A percentile compares a stretch with the other conserved stretches of the same genome.
phyloP scores from a whole-genome alignment of 2,888 invertebrate species.

The Tenthredo distinguenda region DNA sequence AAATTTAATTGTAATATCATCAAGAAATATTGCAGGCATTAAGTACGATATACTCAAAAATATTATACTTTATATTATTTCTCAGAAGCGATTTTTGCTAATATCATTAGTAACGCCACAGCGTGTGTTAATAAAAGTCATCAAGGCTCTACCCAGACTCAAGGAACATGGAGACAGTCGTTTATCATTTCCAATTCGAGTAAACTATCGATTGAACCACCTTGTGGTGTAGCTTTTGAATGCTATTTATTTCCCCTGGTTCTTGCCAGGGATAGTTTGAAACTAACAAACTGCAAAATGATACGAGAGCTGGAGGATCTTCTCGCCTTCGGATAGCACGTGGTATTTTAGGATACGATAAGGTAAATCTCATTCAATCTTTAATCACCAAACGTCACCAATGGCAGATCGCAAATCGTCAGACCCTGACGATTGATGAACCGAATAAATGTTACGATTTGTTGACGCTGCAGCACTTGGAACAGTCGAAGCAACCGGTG shows the following conservation, averaged over 20 bases:
- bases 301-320: background rate
- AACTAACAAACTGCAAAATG: background rate
- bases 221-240: background rate
- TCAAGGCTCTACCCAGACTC: background rate
- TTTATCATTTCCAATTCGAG: background rate
- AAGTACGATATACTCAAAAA: conserved; percentile 19
- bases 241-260: background rate
- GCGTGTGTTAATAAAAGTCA: background rate
- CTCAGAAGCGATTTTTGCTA: background rate
- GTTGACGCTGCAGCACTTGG: conserved; percentile 83
- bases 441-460: conserved; percentile 72
- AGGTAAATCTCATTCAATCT: conserved; percentile 16
- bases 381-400: conserved; percentile 1
- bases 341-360: conserved; percentile 38
- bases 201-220: background rate
- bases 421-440: background rate
- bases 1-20: conserved; percentile 17
- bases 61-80: background rate
- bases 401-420: too few species aligned
- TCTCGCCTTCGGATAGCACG: conserved; percentile 18
- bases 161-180: background rate
- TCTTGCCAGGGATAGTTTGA: background rate
- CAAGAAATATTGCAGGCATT: conserved; percentile 17
- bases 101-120: conserved; percentile 15
- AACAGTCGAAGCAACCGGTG: conserved; percentile 84